Base-by-base conservation (phyloP, 1,140 invertebrate species). In the Drosophila orena region DNA sequence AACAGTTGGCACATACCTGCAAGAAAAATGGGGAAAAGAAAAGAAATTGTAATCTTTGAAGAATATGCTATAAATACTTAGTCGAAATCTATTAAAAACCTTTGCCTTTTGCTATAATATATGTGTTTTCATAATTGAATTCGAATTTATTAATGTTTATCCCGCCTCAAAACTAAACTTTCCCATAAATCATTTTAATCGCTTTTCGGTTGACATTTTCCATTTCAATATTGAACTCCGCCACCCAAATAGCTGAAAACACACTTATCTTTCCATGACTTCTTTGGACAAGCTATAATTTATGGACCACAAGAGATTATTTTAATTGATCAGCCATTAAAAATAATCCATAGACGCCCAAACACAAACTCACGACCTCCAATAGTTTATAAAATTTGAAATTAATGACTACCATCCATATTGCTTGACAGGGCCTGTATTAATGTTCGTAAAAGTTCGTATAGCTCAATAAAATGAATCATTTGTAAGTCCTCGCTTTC, bases 1-100 rank as follows among this genome's bases (percentile, higher is more conserved):
- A 38, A 55, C 44, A 58, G 30, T 65, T 80, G 61, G 57, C 77
- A 84, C 84, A 89, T 88, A 88, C 84, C 84, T 88, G 79, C 2
- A 89, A 88, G 12, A 4, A 70, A 5, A 7, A 47, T 10, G 10
- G 12, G 17, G 12, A 24, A 20, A 5, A 2, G 8, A 30, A 30
- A 8, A 30, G 8, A 3, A 8, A 8, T 2, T 8, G 27, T 30
- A 1, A 8, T 30, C 0, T 8, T 30, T 30, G 0, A 8, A 30
- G 10, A 30, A 8, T 24, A 4, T 5, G 4, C 0, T 24, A 30
- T 10, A 10, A 30, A 30, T 30, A 30, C 2, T 30, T 30, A 2
- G 27, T 30, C 2, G 0, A 30, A 8, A 30, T 30, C 27, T 2
- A 8, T 8, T 6, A 27, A 27, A 6, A 27, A 6, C 24, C 24